Evolutionary conservation across 1,140 invertebrate genomes (phyloP).

Genomic region (Ips typographus): DNA sequence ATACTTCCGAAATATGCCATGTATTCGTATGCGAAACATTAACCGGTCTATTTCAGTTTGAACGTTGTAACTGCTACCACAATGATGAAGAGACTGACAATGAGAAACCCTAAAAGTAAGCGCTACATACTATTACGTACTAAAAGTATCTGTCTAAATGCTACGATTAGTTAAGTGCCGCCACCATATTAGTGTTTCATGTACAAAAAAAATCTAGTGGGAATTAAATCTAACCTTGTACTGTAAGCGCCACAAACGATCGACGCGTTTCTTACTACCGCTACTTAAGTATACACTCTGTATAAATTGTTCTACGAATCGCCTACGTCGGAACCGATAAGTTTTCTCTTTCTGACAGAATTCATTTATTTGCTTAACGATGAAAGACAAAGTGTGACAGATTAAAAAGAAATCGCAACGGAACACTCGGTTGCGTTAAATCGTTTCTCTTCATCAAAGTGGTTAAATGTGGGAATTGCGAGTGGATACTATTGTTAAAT

Average conservation of each 20-base stretch:
- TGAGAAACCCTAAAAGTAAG: constrained; percentile 39
- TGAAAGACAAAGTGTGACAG: neutral
- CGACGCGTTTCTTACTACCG: constrained; percentile 32
- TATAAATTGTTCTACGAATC: constrained; percentile 24
- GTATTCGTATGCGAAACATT: constrained; percentile 7
- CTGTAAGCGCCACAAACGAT: constrained; percentile 44
- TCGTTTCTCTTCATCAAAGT: constrained; percentile 46
- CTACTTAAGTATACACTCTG: constrained; percentile 46
- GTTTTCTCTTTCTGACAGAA: too few species aligned
- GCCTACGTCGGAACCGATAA: neutral
- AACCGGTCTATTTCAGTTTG: constrained; percentile 42
- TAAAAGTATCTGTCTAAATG: constrained; percentile 40
- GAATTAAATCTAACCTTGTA: constrained; percentile 50
- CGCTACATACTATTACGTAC: constrained; percentile 45
- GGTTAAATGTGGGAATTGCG: constrained; percentile 51
- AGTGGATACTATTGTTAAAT: constrained; percentile 47
- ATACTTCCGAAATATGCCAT: constrained; percentile 45
- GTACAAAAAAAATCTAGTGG: constrained; percentile 50
- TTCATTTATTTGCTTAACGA: too few species aligned
- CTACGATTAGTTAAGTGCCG: constrained; percentile 46
- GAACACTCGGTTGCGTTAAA: constrained; percentile 10
- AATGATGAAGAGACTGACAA: constrained; percentile 46
- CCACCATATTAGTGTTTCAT: constrained; percentile 51
- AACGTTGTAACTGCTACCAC: constrained; percentile 48
- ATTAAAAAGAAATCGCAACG: constrained; percentile 3